phyloP scores from a whole-genome alignment of 2,113 vertebrate genomes.

The Grus americana region DNA sequence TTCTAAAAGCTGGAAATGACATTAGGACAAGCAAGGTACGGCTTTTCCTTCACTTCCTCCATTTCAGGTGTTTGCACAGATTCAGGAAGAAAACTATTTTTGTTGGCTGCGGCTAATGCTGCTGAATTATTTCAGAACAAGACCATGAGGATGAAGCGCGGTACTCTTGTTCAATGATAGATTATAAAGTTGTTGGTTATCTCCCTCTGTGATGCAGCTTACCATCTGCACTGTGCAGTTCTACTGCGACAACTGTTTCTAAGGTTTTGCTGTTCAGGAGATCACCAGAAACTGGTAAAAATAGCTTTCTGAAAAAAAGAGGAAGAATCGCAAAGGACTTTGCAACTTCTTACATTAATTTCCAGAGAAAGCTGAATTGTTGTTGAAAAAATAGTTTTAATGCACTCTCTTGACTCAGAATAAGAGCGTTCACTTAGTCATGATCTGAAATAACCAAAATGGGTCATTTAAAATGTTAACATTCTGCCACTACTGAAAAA shows the following conservation, averaged over 20 bases:
- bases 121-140: not conserved
- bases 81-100: not conserved
- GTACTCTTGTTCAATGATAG: not conserved
- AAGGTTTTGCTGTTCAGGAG: not conserved
- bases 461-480: not conserved
- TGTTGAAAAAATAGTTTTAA: not conserved
- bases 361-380: not conserved
- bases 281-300: slow-evolving; percentile 4
- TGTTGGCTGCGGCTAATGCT: not conserved
- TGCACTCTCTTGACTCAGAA: not conserved
- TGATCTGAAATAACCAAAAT: not conserved
- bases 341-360: not conserved
- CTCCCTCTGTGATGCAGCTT: not conserved
- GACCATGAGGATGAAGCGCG: not conserved
- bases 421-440: not conserved
- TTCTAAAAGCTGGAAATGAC: not conserved
- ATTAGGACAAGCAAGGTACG: not conserved
- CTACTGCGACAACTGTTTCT: not conserved
- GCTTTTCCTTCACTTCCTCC: not conserved
- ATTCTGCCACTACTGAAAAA: not conserved
- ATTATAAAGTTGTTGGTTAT: not conserved
- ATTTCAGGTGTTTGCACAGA: not conserved
- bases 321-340: not conserved
- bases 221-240: not conserved
- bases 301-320: not conserved